These are phyloP conservation scores for Podarcis muralis DNA, from an alignment of 2,113 vertebrate species.

Conservation along the genomic window DNA sequence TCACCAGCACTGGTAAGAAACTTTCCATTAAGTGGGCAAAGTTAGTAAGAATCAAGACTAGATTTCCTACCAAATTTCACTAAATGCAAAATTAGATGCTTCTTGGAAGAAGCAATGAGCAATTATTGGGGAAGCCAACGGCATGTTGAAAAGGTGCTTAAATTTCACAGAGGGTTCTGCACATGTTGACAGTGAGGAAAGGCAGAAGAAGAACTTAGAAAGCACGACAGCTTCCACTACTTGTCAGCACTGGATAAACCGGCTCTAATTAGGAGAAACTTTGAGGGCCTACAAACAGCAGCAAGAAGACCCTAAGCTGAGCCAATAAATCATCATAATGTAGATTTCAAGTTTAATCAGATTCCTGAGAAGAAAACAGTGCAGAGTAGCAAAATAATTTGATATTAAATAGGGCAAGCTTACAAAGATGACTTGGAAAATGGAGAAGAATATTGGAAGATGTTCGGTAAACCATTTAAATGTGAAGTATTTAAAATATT, in stretches of 20 bases:
- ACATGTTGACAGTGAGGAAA: neutral
- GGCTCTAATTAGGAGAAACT: neutral
- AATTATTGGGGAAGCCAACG: neutral
- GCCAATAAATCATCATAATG: conserved; percentile 9
- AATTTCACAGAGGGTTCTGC: neutral
- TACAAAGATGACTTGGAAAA: conserved; percentile 36
- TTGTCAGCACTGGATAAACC: neutral
- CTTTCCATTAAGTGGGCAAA: neutral
- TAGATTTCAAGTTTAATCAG: neutral
- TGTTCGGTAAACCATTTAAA: conserved; percentile 36
- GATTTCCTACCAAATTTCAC: neutral
- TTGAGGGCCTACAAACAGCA: neutral
- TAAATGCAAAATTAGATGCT: neutral
- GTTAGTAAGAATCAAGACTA: neutral
- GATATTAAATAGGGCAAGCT: conserved; percentile 3
- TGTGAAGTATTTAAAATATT: conserved; percentile 13
- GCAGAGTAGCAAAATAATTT: neutral
- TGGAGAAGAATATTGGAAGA: neutral
- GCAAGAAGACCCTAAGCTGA: neutral
- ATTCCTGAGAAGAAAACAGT: neutral
- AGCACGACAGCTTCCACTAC: neutral
- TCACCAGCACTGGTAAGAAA: neutral
- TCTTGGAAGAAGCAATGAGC: neutral
- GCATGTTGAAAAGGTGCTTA: neutral
- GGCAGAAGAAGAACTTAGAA: too few species aligned